Evolutionary conservation across 1,140 invertebrate species (phyloP), one percentile per base, ranked within the genome.

Genomic region (Brevipalpus yothersi): DNA sequence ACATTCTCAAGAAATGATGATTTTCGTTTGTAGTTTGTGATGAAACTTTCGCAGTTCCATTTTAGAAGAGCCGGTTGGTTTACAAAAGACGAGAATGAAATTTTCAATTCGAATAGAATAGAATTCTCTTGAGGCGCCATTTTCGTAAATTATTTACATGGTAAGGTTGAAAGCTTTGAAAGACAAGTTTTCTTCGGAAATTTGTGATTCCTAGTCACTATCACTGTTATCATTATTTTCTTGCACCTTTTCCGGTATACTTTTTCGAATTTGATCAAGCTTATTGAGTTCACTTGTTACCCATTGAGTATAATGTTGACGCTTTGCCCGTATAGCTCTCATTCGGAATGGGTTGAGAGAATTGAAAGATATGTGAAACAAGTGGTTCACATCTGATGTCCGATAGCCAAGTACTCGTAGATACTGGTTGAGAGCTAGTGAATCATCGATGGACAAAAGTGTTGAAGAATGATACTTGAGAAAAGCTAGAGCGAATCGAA

Each of bases 401-500:
- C 68, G 68, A 49, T 73, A 70, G n/a, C 70, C 69, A 31, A 76
- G 63, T 41, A 61, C 66, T 51, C 73, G 65, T 58, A 77, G 66
- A 62, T 69, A 73, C 41, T 68, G 64, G 59, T 75, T 75, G 10
- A 75, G 64, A 21, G 67, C 64, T 12, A 72, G 62, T 12, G 67
- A 65, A 58, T 69, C 69, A 0, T 65, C 68, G 56, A 70, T 65
- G n/a, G 68, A 61, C 21, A 78, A 61, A 31, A 78, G 67, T 23
- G 74, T 71, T 51, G 72, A 68, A 65, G 78, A 77, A 60, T 67
- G 68, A 51, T 70, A 65, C 63, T 76, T 76, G 58, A 78, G 69
- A 60, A 78, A 72, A 11, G 77, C 75, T 19, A 77, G 61, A 40
- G 75, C 74, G 69, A 75, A 78, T 15, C 77, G 69, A 63, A 78